These are phyloP conservation scores for Diarsia brunnea DNA, from an alignment of 2,888 invertebrate species.

Conservation along the genomic window DNA sequence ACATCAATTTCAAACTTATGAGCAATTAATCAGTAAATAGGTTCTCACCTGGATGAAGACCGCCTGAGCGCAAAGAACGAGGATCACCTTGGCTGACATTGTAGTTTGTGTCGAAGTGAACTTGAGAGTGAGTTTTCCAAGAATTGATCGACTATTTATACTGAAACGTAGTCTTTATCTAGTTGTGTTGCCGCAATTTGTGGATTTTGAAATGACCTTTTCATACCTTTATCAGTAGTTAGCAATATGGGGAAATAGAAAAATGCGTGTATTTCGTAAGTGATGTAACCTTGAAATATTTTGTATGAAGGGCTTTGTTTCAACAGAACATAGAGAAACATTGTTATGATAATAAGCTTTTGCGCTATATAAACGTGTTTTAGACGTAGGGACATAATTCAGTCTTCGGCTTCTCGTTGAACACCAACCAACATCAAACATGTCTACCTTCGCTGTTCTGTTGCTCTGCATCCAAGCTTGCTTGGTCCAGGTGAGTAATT, in stretches of 20 bases:
- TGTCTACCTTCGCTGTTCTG: constrained; percentile 53
- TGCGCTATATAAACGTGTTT: not conserved
- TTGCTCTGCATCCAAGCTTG: constrained; percentile 73
- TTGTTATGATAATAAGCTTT: not conserved
- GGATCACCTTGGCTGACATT: constrained; percentile 36
- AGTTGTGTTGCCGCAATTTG: not conserved
- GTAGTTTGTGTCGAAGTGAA: constrained; percentile 2
- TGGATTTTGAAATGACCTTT: not conserved
- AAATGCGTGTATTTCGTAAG: not conserved
- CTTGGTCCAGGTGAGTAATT: constrained; percentile 68
- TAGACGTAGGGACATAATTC: constrained; percentile 14
- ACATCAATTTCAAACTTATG: not conserved
- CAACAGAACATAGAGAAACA: not conserved
- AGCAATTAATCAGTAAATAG: not conserved
- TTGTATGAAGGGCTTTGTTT: not conserved
- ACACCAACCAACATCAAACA: not conserved
- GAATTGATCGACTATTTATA: constrained; percentile 37
- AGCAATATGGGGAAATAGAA: constrained; percentile 8
- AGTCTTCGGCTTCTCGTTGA: constrained; percentile 2
- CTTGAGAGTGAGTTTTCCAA: constrained; percentile 34
- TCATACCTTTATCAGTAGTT: not conserved
- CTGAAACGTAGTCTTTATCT: constrained; percentile 34
- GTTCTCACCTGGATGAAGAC: constrained; percentile 23
- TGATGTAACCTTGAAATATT: not conserved
- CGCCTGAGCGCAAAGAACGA: constrained; percentile 19